A percentile compares a stretch with the other conserved stretches of the same genome.
phyloP scores from a whole-genome alignment of 2,113 vertebrate species.

The Empidonax alnorum region DNA sequence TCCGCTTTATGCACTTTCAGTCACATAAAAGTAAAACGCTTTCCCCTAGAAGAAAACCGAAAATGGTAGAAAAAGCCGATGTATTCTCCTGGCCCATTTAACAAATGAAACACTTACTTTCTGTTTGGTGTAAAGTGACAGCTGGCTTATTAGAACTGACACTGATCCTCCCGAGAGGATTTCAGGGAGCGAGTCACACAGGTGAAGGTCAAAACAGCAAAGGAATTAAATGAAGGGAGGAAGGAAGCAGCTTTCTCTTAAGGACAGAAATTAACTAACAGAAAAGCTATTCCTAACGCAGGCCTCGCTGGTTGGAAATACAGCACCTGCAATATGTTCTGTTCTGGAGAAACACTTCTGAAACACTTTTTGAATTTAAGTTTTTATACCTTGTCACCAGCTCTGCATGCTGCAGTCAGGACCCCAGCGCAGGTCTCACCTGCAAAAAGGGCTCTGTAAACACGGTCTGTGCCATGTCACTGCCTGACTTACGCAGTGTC shows the following conservation, averaged over 20 bases:
- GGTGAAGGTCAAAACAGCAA: slow-evolving; percentile 61
- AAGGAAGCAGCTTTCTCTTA: slow-evolving; percentile 18
- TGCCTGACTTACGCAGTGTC: not conserved
- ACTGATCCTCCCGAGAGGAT: slow-evolving; percentile 70
- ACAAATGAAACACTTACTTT: slow-evolving; percentile 59
- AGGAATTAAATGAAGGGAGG: slow-evolving; percentile 53
- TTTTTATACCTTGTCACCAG: not conserved
- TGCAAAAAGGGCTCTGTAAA: not conserved
- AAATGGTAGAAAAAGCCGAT: not conserved
- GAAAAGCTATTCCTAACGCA: not conserved
- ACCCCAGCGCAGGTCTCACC: not conserved
- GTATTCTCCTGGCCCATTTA: slow-evolving; percentile 27
- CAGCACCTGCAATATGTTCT: not conserved
- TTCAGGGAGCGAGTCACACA: slow-evolving; percentile 15
- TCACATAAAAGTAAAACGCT: not conserved
- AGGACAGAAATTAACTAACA: slow-evolving; percentile 14
- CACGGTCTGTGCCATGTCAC: not conserved
- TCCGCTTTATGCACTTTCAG: not conserved
- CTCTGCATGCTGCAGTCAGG: accelerated
- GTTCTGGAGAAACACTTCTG: not conserved
- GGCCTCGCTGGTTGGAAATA: not conserved
- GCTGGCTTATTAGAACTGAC: slow-evolving; percentile 61
- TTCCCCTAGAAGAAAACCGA: not conserved
- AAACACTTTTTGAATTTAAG: not conserved
- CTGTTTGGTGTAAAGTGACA: slow-evolving; percentile 68